A percentile compares a stretch with the other conserved stretches of the same genome.
Evolutionary conservation across 2,797 vertebrate species (phyloP).

Genomic region (Siniperca obscura): DNA sequence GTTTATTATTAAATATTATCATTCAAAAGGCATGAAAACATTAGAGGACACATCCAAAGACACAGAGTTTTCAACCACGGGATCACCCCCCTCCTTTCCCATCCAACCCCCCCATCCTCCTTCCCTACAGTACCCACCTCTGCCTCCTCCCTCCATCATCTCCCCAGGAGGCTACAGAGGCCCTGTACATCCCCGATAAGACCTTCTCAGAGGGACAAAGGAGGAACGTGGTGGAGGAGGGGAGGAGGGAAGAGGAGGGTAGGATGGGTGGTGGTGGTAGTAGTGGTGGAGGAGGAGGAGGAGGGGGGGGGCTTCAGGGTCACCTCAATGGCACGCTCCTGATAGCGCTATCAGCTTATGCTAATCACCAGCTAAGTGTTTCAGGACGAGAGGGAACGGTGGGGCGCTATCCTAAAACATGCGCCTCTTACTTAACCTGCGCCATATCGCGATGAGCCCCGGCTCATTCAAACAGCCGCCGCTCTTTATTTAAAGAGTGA

Average conservation of each 20-base stretch:
- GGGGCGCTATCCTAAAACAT: slow-evolving; percentile 82
- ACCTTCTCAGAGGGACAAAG: slow-evolving; percentile 72
- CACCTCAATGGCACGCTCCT: slow-evolving; percentile 82
- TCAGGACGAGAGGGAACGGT: slow-evolving; percentile 74
- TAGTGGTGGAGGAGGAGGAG: not conserved
- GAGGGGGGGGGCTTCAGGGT: slow-evolving; percentile 77
- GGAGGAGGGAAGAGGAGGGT: not conserved
- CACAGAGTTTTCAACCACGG: slow-evolving; percentile 52
- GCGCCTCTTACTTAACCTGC: slow-evolving; percentile 86
- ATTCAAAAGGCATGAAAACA: slow-evolving; percentile 53
- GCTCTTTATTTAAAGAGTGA: slow-evolving; percentile 68
- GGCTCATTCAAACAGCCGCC: slow-evolving; percentile 71
- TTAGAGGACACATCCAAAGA: slow-evolving; percentile 78
- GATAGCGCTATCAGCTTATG: slow-evolving; percentile 89
- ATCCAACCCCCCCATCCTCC: slow-evolving; percentile 34
- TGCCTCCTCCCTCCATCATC: slow-evolving; percentile 68
- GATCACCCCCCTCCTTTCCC: slow-evolving; percentile 27
- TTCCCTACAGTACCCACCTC: slow-evolving; percentile 57
- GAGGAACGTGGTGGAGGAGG: slow-evolving; percentile 26
- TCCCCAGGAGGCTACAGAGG: slow-evolving; percentile 79
- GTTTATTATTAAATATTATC: slow-evolving; percentile 43
- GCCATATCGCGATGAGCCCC: slow-evolving; percentile 82
- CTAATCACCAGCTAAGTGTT: slow-evolving; percentile 88
- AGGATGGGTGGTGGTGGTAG: slow-evolving; percentile 47
- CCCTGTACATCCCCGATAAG: slow-evolving; percentile 82